Evolutionary conservation across 2,888 invertebrate genomes (phyloP).

Genomic region (Leucophora obtusa): DNA sequence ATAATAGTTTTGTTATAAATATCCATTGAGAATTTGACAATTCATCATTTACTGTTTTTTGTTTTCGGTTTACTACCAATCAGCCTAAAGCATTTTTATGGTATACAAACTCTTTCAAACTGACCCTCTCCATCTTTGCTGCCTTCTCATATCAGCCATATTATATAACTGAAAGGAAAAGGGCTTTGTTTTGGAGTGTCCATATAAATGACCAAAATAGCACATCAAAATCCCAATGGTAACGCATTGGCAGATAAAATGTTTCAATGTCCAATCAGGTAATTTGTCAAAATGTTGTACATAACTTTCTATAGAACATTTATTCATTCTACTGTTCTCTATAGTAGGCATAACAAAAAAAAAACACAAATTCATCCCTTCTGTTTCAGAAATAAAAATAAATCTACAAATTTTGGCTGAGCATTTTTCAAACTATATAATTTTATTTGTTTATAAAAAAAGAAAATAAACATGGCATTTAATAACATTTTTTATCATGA

Average conservation of each 20-base stretch:
- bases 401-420: conserved; percentile 36
- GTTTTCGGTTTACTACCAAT: conserved; percentile 44
- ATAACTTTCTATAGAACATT: conserved; percentile 33
- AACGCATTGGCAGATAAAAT: conserved; percentile 75
- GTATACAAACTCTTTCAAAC: conserved; percentile 43
- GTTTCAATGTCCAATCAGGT: conserved; percentile 76
- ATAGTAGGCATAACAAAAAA: conserved; percentile 21
- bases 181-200: conserved; percentile 69
- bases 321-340: too few species aligned
- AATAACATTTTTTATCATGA: conserved; percentile 31
- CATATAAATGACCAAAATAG: conserved; percentile 76
- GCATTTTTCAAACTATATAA: conserved; percentile 13
- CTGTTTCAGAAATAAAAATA: conserved; percentile 37
- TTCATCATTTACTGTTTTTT: conserved; percentile 72
- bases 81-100: conserved; percentile 52
- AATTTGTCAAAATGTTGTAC: conserved; percentile 74
- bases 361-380: conserved; percentile 54
- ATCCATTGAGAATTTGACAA: conserved; percentile 74
- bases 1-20: conserved; percentile 71
- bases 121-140: conserved; percentile 27
- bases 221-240: conserved; percentile 70
- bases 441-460: conserved; percentile 20
- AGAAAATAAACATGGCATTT: conserved; percentile 44
- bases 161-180: conserved; percentile 55
- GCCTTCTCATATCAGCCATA: conserved; percentile 31